Evolutionary conservation across 1,140 invertebrate species (phyloP).

Genomic region (Stenopsyche tienmushanensis): DNA sequence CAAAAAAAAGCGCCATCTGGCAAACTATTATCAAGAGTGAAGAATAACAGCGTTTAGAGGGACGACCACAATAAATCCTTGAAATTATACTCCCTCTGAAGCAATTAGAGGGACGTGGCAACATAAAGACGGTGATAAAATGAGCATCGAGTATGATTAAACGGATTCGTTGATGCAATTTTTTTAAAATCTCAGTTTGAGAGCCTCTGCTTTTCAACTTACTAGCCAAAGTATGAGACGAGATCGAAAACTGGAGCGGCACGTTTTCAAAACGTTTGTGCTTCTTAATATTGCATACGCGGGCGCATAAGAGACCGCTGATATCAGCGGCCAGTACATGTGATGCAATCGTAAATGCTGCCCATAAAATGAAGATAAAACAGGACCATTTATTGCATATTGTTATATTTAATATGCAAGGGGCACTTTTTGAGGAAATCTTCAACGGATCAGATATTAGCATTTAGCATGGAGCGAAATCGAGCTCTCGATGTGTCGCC

Average conservation of each 20-base stretch:
- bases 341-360: slow-evolving; percentile 20
- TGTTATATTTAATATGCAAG: neutral
- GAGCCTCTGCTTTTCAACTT: neutral
- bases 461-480: neutral
- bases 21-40: too few relatives aligned
- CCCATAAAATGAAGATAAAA: neutral
- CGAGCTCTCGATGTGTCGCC: too few relatives aligned
- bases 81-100: too few relatives aligned
- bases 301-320: slow-evolving; percentile 3
- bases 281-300: slow-evolving; percentile 30
- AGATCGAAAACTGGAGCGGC: slow-evolving; percentile 39
- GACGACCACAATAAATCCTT: too few relatives aligned
- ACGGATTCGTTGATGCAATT: too few relatives aligned
- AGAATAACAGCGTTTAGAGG: too few relatives aligned
- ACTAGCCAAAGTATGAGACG: slow-evolving; percentile 1
- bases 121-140: too few relatives aligned
- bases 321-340: slow-evolving; percentile 1
- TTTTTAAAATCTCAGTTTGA: too few relatives aligned
- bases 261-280: slow-evolving; percentile 33
- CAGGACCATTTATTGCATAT: neutral
- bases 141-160: too few relatives aligned
- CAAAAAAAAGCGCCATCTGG: too few relatives aligned
- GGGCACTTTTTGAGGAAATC: too few relatives aligned
- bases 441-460: neutral
- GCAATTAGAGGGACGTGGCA: too few relatives aligned